Base-by-base conservation (phyloP, 1,140 invertebrate genomes). In the Drosophila prosaltans region DNA sequence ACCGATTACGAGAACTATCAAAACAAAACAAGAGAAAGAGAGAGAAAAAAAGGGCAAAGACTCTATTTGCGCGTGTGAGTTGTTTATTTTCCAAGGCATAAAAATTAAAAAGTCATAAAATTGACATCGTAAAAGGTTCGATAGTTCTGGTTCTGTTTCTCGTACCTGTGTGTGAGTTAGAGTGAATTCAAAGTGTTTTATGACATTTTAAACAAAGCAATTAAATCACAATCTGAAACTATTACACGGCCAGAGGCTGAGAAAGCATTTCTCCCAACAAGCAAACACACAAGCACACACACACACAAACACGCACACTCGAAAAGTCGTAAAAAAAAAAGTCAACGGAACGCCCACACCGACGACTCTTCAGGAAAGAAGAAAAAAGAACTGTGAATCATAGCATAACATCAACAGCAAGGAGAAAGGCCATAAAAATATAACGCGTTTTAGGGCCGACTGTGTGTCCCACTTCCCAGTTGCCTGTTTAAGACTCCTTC, bases 41-140 rank as follows among this genome's bases (percentile, higher is more conserved):
- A 36, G 6, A 36, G 6, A 3, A 36, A 36, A 36, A 36, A 36
- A 7, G 2, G 32, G 32, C 3, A 73, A 60, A 65, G 61, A 76
- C 65, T 66, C 32, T 36, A 1, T 30, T 4, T 7, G 32, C 32
- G 32, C 6, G 65, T 69, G 70, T 77, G 80, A 71, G 71, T 66
- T 69, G 69, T 69, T 24, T 51, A 24, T 26, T 51, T 51, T 10
- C 9, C 3, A 2, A 51, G n/a, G 62, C 78, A 81, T 83, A 83
- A 79, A 86, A 90, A 91, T 91, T 91, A 91, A 91, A 91, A 81
- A 76, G 78, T 69, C 88, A 81, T 91, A 81, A 91, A 91, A 71
- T 77, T 76, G 77, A 81, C 84, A 69, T 75, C 73, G 70, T 81
- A 74, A 60, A 88, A 69, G 74, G 66, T 65, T 71, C 72, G 57